A percentile compares a stretch with the other conserved stretches of the same genome.
Evolutionary conservation across 1,140 invertebrate species (phyloP).

Genomic region (Drosophila lini): DNA sequence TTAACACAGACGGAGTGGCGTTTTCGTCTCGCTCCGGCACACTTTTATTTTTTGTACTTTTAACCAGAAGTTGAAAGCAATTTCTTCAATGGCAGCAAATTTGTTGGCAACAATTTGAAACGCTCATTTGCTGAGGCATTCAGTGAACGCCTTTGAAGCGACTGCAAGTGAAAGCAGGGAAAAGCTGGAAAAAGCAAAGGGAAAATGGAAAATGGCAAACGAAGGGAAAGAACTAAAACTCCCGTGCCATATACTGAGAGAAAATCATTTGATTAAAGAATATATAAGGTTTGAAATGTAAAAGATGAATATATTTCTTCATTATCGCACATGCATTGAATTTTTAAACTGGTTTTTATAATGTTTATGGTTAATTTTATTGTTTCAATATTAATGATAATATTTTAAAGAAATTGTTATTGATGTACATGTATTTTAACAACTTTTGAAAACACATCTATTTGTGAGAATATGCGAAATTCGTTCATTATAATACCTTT

Average conservation of each 20-base stretch:
- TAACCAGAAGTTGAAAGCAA: conserved; percentile 43
- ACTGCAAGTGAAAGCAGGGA: conserved; percentile 32
- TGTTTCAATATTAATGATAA: too few species aligned
- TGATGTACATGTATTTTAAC: too few species aligned
- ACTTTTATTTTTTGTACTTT: conserved; percentile 14
- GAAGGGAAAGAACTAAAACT: conserved; percentile 49
- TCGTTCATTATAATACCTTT: too few species aligned
- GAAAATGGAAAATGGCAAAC: conserved; percentile 27
- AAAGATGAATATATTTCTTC: not conserved
- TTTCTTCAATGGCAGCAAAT: conserved; percentile 77
- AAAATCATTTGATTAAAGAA: not conserved
- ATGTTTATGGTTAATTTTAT: too few species aligned
- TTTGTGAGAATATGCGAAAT: too few species aligned
- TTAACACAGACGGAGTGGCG: conserved; percentile 24
- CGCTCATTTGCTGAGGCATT: conserved; percentile 72
- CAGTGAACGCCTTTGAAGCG: conserved; percentile 63
- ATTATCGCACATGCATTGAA: not conserved
- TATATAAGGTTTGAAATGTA: not conserved
- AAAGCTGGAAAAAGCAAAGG: conserved; percentile 23
- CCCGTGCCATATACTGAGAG: conserved; percentile 25
- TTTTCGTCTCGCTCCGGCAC: conserved; percentile 26
- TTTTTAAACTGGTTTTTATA: too few species aligned
- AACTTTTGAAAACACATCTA: too few species aligned
- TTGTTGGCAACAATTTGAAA: conserved; percentile 80
- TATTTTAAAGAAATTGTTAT: too few species aligned